phyloP scores from a whole-genome alignment of 2,888 invertebrate genomes.

The Nymphalis urticae region DNA sequence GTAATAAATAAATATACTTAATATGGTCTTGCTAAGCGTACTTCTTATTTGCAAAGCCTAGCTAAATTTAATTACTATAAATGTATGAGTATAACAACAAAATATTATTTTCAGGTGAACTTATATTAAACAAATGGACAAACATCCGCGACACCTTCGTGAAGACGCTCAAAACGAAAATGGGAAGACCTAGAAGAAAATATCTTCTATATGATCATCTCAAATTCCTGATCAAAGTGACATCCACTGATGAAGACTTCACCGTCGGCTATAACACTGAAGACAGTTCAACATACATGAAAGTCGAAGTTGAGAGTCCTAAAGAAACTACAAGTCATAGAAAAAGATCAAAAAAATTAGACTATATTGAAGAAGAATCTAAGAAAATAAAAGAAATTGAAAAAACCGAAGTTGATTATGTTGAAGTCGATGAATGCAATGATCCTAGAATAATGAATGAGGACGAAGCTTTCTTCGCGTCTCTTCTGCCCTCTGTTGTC shows the following conservation, averaged over 20 bases:
- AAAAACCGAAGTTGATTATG: slow-evolving; percentile 51
- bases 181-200: slow-evolving; percentile 57
- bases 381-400: slow-evolving; percentile 30
- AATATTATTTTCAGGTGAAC: slow-evolving; percentile 56
- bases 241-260: slow-evolving; percentile 46
- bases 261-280: slow-evolving; percentile 38
- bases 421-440: slow-evolving; percentile 53
- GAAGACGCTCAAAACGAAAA: slow-evolving; percentile 59
- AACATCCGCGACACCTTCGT: slow-evolving; percentile 72
- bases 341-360: slow-evolving; percentile 46
- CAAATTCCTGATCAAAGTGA: slow-evolving; percentile 57
- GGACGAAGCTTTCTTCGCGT: slow-evolving; percentile 76
- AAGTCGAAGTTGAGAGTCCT: slow-evolving; percentile 35
- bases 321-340: slow-evolving; percentile 38
- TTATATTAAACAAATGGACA: slow-evolving; percentile 67
- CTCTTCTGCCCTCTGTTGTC: slow-evolving; percentile 67
- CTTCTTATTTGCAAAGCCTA: too few relatives aligned
- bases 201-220: slow-evolving; percentile 65
- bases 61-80: too few relatives aligned
- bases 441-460: slow-evolving; percentile 74
- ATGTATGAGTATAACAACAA: too few relatives aligned
- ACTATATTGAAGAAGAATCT: slow-evolving; percentile 33
- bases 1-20: neutral
- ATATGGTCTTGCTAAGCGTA: neutral
- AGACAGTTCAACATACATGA: slow-evolving; percentile 33